phyloP scores from a whole-genome alignment of 2,888 invertebrate species.

The Conomelus anceps region DNA sequence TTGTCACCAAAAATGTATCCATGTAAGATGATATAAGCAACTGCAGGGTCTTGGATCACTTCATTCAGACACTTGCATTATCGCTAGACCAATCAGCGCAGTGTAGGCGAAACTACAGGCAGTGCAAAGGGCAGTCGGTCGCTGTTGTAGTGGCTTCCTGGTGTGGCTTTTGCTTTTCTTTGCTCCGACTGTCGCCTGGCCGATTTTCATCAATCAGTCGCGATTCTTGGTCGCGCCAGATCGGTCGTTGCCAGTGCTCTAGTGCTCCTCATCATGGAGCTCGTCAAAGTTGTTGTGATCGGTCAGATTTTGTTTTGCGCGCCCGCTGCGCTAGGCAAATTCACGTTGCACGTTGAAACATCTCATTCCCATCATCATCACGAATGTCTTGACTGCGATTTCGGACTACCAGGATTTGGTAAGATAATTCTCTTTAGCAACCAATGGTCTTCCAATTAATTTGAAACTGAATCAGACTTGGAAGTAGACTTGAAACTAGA shows the following conservation, averaged over 20 bases:
- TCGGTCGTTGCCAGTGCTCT: neutral
- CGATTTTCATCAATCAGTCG: neutral
- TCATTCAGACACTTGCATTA: neutral
- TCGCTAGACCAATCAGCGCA: neutral
- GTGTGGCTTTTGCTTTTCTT: neutral
- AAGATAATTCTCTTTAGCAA: neutral
- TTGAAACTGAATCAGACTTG: too few species aligned
- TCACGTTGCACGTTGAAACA: neutral
- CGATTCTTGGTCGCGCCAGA: neutral
- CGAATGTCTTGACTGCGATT: neutral
- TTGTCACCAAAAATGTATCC: neutral
- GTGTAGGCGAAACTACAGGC: neutral
- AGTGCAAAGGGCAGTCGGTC: neutral
- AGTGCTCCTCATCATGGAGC: neutral
- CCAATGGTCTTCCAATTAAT: neutral
- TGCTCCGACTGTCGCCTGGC: neutral
- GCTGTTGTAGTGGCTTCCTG: neutral
- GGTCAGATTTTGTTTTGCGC: neutral
- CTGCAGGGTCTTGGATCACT: neutral
- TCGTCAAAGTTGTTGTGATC: neutral
- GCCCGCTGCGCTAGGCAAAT: neutral
- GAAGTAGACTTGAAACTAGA: too few species aligned
- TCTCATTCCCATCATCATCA: neutral
- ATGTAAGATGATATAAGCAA: neutral
- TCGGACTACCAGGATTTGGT: neutral